phyloP scores from a whole-genome alignment of 2,888 invertebrate species.

The Cremastinae sp. region DNA sequence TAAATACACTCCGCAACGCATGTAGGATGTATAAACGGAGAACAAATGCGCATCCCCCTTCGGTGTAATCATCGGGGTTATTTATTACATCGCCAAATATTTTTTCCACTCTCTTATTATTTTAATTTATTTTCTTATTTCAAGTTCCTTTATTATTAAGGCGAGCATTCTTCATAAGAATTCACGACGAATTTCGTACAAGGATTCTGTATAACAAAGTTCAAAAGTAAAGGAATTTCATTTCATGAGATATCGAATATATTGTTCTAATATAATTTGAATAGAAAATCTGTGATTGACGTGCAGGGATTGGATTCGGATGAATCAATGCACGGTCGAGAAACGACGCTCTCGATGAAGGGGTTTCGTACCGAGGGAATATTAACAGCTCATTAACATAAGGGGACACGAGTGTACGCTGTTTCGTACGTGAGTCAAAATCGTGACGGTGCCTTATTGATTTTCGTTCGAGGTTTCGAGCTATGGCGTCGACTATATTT shows the following conservation, averaged over 20 bases:
- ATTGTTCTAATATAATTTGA: not conserved
- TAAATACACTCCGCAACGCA: not conserved
- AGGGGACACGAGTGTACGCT: slow-evolving; percentile 67
- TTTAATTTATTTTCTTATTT: slow-evolving; percentile 16
- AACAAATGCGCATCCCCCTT: slow-evolving; percentile 63
- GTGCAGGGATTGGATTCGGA: slow-evolving; percentile 16
- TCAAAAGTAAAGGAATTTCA: no score
- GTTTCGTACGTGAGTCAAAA: slow-evolving; percentile 74
- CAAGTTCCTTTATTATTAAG: slow-evolving; percentile 30
- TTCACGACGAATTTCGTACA: no score
- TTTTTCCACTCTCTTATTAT: slow-evolving; percentile 8
- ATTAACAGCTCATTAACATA: slow-evolving; percentile 78
- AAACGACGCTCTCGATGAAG: slow-evolving; percentile 41
- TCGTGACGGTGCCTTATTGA: slow-evolving; percentile 78
- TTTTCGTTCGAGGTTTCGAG: slow-evolving; percentile 59
- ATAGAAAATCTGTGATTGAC: not conserved
- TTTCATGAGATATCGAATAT: not conserved
- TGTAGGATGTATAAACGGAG: slow-evolving; percentile 17
- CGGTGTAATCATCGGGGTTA: slow-evolving; percentile 68
- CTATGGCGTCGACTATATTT: not conserved
- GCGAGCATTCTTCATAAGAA: not conserved
- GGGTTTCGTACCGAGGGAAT: slow-evolving; percentile 69
- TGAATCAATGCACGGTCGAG: slow-evolving; percentile 35
- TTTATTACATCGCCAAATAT: slow-evolving; percentile 65
- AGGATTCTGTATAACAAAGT: no score